A percentile compares a stretch with the other conserved stretches of the same genome.
Conservation (phyloP, 2,797 vertebrate genomes). For the Macropodus opercularis region DNA sequence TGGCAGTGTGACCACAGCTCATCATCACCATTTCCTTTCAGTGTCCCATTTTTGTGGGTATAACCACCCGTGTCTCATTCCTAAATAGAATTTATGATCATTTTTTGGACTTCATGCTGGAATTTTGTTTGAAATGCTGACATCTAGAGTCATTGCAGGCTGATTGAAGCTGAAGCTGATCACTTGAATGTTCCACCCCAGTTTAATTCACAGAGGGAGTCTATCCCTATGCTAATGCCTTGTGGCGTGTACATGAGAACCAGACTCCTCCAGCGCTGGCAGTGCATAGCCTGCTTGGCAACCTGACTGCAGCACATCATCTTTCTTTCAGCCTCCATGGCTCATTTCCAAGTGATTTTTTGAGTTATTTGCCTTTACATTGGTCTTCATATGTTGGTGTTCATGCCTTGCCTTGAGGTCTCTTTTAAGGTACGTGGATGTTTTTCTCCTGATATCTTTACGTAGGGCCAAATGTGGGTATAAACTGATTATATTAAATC, state of each 20-base stretch:
- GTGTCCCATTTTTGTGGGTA: constrained; percentile 4
- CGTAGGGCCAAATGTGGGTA: constrained; percentile 9
- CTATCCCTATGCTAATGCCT: constrained; percentile 15
- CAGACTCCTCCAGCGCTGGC: constrained; percentile 43
- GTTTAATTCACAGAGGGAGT: constrained; percentile 24
- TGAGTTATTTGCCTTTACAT: constrained; percentile 12
- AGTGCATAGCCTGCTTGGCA: constrained; percentile 38
- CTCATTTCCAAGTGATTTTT: constrained; percentile 13
- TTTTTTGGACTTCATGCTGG: constrained; percentile 21
- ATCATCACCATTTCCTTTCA: constrained; percentile 39
- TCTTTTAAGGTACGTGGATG: not conserved
- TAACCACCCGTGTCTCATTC: not conserved
- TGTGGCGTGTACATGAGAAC: constrained; percentile 22
- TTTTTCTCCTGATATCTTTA: constrained; percentile 6
- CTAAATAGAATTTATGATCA: constrained; percentile 17
- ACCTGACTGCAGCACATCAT: constrained; percentile 32
- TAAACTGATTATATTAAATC: constrained; percentile 8
- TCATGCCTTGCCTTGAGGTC: not conserved
- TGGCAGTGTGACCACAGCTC: constrained; percentile 40
- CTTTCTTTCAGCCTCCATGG: constrained; percentile 17
- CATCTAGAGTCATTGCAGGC: constrained; percentile 19
- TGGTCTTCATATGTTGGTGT: constrained; percentile 4
- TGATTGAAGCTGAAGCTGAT: constrained; percentile 15
- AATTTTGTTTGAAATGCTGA: constrained; percentile 21
- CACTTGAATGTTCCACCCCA: constrained; percentile 12